phyloP scores from a whole-genome alignment of 2,797 vertebrate species.

The Intellagama lesueurii region DNA sequence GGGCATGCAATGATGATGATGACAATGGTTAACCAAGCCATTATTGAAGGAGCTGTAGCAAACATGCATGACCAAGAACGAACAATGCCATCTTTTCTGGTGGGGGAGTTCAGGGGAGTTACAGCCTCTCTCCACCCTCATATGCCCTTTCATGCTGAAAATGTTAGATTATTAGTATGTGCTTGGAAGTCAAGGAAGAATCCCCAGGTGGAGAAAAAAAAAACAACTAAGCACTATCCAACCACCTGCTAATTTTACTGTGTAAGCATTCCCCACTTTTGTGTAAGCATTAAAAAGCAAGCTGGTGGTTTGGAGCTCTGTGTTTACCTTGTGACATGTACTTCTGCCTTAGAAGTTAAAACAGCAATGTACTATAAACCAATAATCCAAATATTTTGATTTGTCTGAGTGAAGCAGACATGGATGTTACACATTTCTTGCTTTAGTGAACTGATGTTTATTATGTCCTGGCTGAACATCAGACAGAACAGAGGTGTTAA shows the following conservation, averaged over 20 bases:
- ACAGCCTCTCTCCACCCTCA: background rate
- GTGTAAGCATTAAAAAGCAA: no score
- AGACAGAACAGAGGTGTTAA: background rate
- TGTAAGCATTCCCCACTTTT: background rate
- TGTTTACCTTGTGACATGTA: background rate
- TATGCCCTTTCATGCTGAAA: background rate
- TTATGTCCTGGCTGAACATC: background rate
- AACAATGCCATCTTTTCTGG: no score
- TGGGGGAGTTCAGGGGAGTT: background rate
- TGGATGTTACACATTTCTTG: background rate
- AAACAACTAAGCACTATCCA: background rate
- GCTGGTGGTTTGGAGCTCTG: background rate
- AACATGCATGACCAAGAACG: background rate
- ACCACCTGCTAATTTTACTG: background rate
- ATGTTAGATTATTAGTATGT: background rate
- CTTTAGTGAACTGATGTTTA: background rate
- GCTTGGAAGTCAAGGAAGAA: background rate
- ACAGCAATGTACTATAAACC: background rate
- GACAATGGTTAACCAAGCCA: background rate
- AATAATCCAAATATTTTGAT: background rate
- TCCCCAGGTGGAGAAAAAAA: background rate
- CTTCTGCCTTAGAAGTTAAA: background rate
- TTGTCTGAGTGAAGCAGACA: background rate
- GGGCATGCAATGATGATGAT: no score
- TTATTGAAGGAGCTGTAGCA: background rate